phyloP scores from a whole-genome alignment of 2,888 invertebrate genomes.

The Quadroppia sp. region DNA sequence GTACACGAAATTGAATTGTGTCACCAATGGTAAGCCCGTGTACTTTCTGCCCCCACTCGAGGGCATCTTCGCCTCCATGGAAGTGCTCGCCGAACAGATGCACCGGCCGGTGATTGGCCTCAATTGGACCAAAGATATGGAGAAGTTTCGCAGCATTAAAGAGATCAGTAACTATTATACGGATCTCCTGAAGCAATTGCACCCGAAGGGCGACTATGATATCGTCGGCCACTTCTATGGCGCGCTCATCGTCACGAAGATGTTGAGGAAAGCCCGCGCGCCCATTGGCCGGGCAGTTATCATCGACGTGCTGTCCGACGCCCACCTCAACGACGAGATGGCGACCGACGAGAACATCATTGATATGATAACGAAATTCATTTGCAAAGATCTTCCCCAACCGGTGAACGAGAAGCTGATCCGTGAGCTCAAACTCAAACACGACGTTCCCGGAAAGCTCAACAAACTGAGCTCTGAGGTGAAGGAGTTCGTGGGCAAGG shows the following conservation, averaged over 20 bases:
- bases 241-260: neutral
- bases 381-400: neutral
- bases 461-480: slow-evolving; percentile 3
- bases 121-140: slow-evolving; percentile 65
- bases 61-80: slow-evolving; percentile 70
- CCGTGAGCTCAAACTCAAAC: neutral
- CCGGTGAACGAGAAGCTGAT: neutral
- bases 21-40: slow-evolving; percentile 50
- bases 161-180: neutral
- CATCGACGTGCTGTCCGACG: neutral
- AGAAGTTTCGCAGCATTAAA: neutral
- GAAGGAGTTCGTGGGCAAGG: slow-evolving; percentile 8
- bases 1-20: slow-evolving; percentile 62
- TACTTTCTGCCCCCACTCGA: slow-evolving; percentile 78
- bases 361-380: neutral
- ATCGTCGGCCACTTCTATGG: slow-evolving; percentile 20
- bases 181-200: neutral
- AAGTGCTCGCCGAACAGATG: slow-evolving; percentile 68
- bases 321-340: neutral
- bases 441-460: neutral
- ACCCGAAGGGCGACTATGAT: neutral
- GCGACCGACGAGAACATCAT: neutral
- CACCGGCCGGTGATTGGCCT: slow-evolving; percentile 77
- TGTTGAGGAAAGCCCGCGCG: neutral
- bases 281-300: neutral